A percentile compares a stretch with the other conserved stretches of the same genome.
Evolutionary conservation across 2,797 vertebrate species (phyloP).

Genomic region (Micropoecilia bifurca): DNA sequence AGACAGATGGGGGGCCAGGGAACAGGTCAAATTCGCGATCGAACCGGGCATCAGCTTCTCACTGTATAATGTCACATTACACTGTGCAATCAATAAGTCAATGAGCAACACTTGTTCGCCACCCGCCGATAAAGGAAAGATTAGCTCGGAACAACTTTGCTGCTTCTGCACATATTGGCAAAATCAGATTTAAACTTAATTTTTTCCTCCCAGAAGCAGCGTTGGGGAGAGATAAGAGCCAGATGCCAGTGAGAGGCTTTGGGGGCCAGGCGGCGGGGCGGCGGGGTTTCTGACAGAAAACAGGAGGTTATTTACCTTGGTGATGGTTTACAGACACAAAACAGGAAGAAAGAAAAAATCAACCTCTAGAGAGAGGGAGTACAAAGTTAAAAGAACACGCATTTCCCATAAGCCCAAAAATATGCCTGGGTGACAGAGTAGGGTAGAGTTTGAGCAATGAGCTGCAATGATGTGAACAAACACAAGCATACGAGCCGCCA

Average conservation of each 20-base stretch:
- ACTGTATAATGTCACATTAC: slow-evolving; percentile 81
- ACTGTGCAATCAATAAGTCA: slow-evolving; percentile 79
- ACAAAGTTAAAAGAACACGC: slow-evolving; percentile 15
- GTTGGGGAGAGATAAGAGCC: slow-evolving; percentile 52
- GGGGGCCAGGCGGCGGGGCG: neutral
- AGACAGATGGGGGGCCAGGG: slow-evolving; percentile 78
- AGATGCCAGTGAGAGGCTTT: slow-evolving; percentile 66
- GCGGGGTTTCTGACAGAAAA: neutral
- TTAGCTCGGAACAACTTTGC: slow-evolving; percentile 66
- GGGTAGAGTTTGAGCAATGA: slow-evolving; percentile 17
- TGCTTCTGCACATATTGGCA: slow-evolving; percentile 59
- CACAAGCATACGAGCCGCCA: slow-evolving; percentile 22
- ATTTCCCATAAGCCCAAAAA: slow-evolving; percentile 26
- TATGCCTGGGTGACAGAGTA: neutral
- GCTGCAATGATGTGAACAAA: neutral
- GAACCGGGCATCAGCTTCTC: slow-evolving; percentile 64
- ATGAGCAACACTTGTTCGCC: slow-evolving; percentile 79
- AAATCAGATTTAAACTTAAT: slow-evolving; percentile 74
- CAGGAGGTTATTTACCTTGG: neutral
- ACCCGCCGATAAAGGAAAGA: slow-evolving; percentile 68
- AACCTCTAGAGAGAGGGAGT: slow-evolving; percentile 9
- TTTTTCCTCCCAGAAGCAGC: slow-evolving; percentile 59
- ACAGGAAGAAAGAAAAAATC: slow-evolving; percentile 8
- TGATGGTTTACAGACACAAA: slow-evolving; percentile 14
- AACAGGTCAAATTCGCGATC: slow-evolving; percentile 66